Conservation (phyloP, 1,140 invertebrate species). For the Ceratitis capitata region DNA sequence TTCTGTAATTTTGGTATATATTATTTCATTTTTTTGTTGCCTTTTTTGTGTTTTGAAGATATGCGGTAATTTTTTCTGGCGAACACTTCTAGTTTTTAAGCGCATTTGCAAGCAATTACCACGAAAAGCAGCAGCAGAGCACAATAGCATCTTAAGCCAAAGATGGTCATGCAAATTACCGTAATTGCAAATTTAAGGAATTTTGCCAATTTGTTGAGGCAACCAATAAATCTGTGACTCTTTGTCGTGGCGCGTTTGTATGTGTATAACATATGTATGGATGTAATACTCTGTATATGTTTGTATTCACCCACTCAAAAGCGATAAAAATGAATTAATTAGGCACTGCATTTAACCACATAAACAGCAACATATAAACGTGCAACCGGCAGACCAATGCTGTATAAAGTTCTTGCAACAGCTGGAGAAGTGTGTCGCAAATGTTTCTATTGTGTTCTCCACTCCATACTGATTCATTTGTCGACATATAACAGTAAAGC, state of each 20-base stretch:
- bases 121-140: neutral
- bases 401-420: neutral
- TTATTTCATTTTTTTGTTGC: neutral
- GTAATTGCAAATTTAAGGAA: conserved; percentile 31
- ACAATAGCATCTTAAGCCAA: neutral
- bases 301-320: conserved; percentile 8
- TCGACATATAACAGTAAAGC: neutral
- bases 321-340: conserved; percentile 27
- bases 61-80: neutral
- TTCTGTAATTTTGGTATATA: neutral
- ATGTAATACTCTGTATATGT: neutral
- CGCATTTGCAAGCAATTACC: neutral
- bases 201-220: conserved; percentile 29
- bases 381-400: neutral
- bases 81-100: conserved; percentile 7
- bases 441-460: neutral
- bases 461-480: neutral
- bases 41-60: neutral
- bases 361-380: neutral
- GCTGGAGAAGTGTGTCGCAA: conserved; percentile 10
- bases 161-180: conserved; percentile 33
- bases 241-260: neutral
- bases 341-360: neutral
- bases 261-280: neutral
- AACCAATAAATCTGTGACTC: neutral